Conservation (phyloP, 2,113 vertebrate genomes). For the Rhinogobius similis region DNA sequence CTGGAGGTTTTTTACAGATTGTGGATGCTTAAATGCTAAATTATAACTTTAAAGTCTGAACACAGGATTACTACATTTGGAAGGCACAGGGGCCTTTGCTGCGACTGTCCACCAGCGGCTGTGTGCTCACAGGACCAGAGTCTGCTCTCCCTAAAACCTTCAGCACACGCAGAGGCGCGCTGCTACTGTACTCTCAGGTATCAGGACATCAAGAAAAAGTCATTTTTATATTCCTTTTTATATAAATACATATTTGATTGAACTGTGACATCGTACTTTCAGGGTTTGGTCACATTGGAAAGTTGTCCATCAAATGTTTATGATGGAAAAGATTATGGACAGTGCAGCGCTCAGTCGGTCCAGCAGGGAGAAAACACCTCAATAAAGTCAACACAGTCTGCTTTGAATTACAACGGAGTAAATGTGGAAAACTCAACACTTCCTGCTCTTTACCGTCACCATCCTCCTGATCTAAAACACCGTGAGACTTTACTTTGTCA, state of each 20-base stretch:
- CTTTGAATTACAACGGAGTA: constrained; percentile 76
- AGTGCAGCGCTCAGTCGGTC: neutral
- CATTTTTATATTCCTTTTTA: neutral
- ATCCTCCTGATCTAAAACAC: neutral
- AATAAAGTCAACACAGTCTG: constrained; percentile 73
- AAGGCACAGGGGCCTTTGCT: constrained; percentile 70
- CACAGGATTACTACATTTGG: constrained; percentile 84
- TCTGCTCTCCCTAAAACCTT: constrained; percentile 80
- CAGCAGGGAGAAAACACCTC: constrained; percentile 61
- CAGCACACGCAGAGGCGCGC: constrained; percentile 77
- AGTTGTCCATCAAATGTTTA: constrained; percentile 25
- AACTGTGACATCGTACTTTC: neutral
- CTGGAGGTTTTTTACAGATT: neutral
- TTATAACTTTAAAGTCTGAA: neutral
- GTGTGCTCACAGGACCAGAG: constrained; percentile 41
- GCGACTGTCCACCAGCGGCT: constrained; percentile 58
- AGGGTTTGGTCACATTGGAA: constrained; percentile 71
- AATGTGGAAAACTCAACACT: neutral
- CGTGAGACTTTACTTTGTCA: neutral
- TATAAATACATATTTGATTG: neutral
- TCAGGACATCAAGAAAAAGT: neutral
- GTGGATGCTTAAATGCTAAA: constrained; percentile 1
- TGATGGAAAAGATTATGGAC: constrained; percentile 37
- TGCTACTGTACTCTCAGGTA: constrained; percentile 78
- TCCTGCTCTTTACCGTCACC: constrained; percentile 15